Evolutionary conservation across 1,140 invertebrate species (phyloP).

Genomic region (Aphaenogaster ashmeadi): DNA sequence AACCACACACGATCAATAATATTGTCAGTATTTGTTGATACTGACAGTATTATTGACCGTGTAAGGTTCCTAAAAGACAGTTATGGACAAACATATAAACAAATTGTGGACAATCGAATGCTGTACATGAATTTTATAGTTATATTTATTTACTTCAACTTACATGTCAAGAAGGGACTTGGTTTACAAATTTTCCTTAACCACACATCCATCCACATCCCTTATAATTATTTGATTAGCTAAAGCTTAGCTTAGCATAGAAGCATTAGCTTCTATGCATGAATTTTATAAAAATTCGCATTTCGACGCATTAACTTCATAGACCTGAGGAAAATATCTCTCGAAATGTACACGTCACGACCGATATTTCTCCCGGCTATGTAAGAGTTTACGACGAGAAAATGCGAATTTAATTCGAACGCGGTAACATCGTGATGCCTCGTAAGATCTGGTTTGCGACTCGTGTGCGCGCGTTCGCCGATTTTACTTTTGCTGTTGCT

Average conservation of each 20-base stretch:
- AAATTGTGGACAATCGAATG: neutral
- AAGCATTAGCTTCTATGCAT: too few relatives aligned
- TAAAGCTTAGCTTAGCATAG: too few relatives aligned
- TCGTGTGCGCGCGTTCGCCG: neutral
- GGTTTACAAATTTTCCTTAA: too few relatives aligned
- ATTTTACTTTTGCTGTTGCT: conserved; percentile 21
- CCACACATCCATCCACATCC: too few relatives aligned
- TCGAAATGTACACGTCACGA: neutral
- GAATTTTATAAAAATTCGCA: neutral
- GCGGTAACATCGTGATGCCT: neutral
- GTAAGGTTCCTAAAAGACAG: too few relatives aligned
- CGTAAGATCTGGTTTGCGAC: neutral
- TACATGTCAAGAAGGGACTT: too few relatives aligned
- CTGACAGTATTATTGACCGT: too few relatives aligned
- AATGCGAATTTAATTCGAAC: neutral
- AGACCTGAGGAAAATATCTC: neutral
- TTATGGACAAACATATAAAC: neutral
- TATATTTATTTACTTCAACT: too few relatives aligned
- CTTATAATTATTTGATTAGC: too few relatives aligned
- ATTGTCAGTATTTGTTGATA: too few relatives aligned
- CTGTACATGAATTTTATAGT: too few relatives aligned
- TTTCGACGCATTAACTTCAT: neutral
- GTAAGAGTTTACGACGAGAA: neutral
- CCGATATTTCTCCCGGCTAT: neutral
- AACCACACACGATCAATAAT: too few relatives aligned